Evolutionary conservation across 2,888 invertebrate species (phyloP).

Genomic region (Drosophila robusta): DNA sequence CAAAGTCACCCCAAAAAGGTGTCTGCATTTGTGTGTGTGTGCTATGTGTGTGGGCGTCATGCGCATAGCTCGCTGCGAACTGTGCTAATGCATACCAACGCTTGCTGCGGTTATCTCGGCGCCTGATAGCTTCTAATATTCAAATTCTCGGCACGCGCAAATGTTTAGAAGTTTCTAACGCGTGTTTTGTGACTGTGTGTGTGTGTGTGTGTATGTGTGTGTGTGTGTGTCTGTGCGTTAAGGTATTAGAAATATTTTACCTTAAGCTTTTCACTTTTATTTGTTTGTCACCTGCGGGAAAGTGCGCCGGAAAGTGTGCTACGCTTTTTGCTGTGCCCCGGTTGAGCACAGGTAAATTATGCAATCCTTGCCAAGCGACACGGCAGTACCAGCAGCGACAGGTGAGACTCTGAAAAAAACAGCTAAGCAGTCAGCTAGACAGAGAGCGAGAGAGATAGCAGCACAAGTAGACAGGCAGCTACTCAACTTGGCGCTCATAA

Average conservation of each 20-base stretch:
- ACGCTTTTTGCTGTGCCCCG: constrained; percentile 77
- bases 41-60: constrained; percentile 44
- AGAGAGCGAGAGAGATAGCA: background rate
- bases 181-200: background rate
- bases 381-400: constrained; percentile 67
- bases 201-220: constrained; percentile 8
- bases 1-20: constrained; percentile 29
- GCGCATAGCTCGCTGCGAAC: constrained; percentile 54
- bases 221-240: constrained; percentile 18
- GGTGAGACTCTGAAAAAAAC: constrained; percentile 39
- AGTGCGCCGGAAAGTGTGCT: constrained; percentile 43
- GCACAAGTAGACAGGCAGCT: constrained; percentile 11
- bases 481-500: constrained; percentile 80
- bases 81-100: constrained; percentile 79
- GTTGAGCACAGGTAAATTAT: constrained; percentile 84
- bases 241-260: constrained; percentile 59
- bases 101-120: constrained; percentile 55
- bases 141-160: constrained; percentile 83
- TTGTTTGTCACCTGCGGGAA: constrained; percentile 62
- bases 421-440: background rate
- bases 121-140: constrained; percentile 84
- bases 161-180: constrained; percentile 81
- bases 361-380: constrained; percentile 81
- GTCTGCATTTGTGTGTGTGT: constrained; percentile 16
- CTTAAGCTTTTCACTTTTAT: constrained; percentile 30